Percentiles rank a stretch among this genome's conserved stretches.
These are phyloP conservation scores for Papilio dardanus DNA, from an alignment of 1,140 invertebrate genomes.

Conservation along the genomic window DNA sequence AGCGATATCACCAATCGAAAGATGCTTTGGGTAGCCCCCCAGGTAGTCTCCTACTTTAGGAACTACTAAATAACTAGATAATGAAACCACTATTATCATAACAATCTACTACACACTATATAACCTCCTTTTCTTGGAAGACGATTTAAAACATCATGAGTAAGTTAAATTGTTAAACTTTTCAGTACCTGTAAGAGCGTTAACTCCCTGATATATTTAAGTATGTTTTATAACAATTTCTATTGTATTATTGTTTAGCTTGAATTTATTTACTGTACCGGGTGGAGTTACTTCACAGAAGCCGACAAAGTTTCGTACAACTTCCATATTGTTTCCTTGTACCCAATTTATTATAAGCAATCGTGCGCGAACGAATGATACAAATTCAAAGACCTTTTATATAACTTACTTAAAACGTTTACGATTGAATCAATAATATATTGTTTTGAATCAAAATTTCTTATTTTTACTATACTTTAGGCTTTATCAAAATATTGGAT, in stretches of 20 bases:
- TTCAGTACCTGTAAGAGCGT: too few species aligned
- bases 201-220: too few species aligned
- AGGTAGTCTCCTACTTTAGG: too few species aligned
- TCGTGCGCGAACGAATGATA: neutral
- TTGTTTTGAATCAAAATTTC: neutral
- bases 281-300: neutral
- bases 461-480: neutral
- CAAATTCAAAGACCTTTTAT: slow-evolving; percentile 1
- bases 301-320: slow-evolving; percentile 9
- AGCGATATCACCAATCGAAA: too few species aligned
- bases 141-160: too few species aligned
- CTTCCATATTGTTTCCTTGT: slow-evolving; percentile 8
- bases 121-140: too few species aligned
- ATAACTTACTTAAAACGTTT: neutral
- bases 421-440: neutral
- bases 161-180: too few species aligned
- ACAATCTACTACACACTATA: too few species aligned
- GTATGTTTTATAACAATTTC: neutral
- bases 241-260: neutral
- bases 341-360: slow-evolving; percentile 5
- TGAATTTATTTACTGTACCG: neutral
- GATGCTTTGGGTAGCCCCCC: too few species aligned
- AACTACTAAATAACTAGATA: too few species aligned
- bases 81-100: too few species aligned
- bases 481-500: neutral